A percentile compares a stretch with the other conserved stretches of the same genome.
Evolutionary conservation across 2,797 vertebrate genomes (phyloP).

Genomic region (Harpagifer antarcticus): DNA sequence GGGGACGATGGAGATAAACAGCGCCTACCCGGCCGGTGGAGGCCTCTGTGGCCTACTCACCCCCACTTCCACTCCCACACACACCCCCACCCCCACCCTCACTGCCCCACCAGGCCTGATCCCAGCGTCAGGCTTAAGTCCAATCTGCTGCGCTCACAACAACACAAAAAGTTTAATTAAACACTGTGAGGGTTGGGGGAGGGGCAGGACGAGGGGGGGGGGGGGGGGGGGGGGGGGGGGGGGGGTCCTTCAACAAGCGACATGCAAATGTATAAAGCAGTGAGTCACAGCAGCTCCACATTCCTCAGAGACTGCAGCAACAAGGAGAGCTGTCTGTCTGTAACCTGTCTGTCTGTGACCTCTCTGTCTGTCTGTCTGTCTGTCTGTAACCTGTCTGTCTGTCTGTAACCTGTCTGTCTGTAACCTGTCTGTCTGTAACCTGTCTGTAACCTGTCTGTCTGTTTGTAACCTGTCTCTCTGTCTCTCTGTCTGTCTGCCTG

Average conservation of each 20-base stretch:
- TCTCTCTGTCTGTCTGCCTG: no score
- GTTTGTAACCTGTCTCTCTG: no score
- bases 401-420: no score
- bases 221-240: not conserved
- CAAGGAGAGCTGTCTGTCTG: not conserved
- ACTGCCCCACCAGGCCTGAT: constrained; percentile 5
- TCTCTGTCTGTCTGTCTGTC: no score
- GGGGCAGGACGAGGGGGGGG: not conserved
- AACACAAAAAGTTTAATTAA: constrained; percentile 75
- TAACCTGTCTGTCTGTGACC: no score
- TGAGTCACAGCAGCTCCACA: constrained; percentile 56
- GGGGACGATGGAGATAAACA: no score
- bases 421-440: no score
- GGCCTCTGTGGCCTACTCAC: constrained; percentile 47
- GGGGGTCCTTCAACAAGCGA: constrained; percentile 18
- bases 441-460: no score
- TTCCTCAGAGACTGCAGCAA: constrained; percentile 59
- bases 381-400: no score
- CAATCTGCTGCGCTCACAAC: constrained; percentile 66
- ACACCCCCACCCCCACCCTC: constrained; percentile 23
- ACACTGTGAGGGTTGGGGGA: constrained; percentile 21
- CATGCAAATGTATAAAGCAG: constrained; percentile 47
- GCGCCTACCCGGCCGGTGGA: constrained; percentile 54
- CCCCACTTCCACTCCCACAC: constrained; percentile 30
- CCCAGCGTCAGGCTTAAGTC: constrained; percentile 57